A percentile compares a stretch with the other conserved stretches of the same genome.
These are phyloP conservation scores for Acrobasis repandana DNA, from an alignment of 2,888 invertebrate species.

Conservation along the genomic window DNA sequence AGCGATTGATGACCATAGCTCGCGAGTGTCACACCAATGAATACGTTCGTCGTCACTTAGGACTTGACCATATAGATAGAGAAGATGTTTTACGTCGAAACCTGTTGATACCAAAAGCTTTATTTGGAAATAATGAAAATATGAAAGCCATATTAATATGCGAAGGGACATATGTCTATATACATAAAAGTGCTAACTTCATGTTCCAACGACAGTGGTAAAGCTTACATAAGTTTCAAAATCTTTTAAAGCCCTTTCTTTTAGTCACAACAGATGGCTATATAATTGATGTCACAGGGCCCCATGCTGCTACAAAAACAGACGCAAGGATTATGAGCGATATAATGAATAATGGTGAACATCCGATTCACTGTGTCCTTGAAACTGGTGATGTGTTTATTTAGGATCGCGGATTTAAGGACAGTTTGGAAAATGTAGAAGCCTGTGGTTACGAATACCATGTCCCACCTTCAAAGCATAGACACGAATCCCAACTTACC, in stretches of 20 bases:
- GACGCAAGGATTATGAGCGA: slow-evolving; percentile 26
- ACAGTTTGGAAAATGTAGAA: slow-evolving; percentile 13
- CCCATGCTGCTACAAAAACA: slow-evolving; percentile 25
- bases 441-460: slow-evolving; percentile 6
- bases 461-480: not conserved
- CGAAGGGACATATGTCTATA: slow-evolving; percentile 29
- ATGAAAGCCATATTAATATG: slow-evolving; percentile 23
- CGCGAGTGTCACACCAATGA: slow-evolving; percentile 27
- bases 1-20: slow-evolving; percentile 24
- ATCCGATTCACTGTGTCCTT: slow-evolving; percentile 11
- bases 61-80: slow-evolving; percentile 27
- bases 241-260: too few species aligned
- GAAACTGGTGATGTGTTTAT: slow-evolving; percentile 24
- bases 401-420: slow-evolving; percentile 26
- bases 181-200: slow-evolving; percentile 24
- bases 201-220: not conserved
- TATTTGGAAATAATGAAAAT: slow-evolving; percentile 27
- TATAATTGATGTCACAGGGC: too few species aligned
- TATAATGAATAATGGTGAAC: slow-evolving; percentile 16
- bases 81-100: slow-evolving; percentile 27
- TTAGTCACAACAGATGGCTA: slow-evolving; percentile 30
- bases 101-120: slow-evolving; percentile 25
- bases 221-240: too few species aligned
- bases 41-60: slow-evolving; percentile 27
- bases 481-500: slow-evolving; percentile 26